Conservation (phyloP, 1,140 invertebrate genomes). For the Meloidogyne floridensis region DNA sequence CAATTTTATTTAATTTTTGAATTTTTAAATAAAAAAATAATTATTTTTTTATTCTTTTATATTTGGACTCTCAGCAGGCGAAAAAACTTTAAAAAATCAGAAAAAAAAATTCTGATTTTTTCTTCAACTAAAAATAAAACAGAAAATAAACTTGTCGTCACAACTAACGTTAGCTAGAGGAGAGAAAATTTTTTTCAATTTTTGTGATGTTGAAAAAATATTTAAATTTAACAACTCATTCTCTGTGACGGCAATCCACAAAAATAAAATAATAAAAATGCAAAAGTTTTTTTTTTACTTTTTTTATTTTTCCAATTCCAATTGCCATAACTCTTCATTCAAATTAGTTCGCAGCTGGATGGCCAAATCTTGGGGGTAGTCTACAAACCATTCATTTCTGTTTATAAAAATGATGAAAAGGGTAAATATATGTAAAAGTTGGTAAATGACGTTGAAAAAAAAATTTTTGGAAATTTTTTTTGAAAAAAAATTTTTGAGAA, state of each 20-base stretch:
- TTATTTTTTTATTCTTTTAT: not conserved
- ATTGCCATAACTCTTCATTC: constrained; percentile 51
- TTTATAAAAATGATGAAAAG: not conserved
- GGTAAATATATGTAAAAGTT: not conserved
- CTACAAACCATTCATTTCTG: constrained; percentile 44
- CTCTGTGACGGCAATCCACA: not conserved
- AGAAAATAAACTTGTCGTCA: not conserved
- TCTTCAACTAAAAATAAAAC: not conserved
- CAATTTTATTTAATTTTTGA: not conserved
- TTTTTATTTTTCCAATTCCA: constrained; percentile 33
- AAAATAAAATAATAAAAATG: not conserved
- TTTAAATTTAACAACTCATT: not conserved
- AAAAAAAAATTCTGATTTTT: not conserved
- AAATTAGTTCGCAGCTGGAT: constrained; percentile 46
- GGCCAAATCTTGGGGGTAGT: constrained; percentile 40
- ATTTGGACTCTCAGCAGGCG: not conserved
- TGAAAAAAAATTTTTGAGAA: too few species aligned
- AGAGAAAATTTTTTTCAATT: not conserved
- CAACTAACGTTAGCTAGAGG: too few species aligned
- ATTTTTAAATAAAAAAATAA: not conserved
- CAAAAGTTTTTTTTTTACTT: constrained; percentile 10
- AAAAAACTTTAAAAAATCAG: not conserved
- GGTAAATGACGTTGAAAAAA: not conserved
- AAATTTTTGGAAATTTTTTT: not conserved
- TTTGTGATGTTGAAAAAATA: not conserved